Evolutionary conservation across 1,140 invertebrate genomes (phyloP), one percentile per base, ranked within the genome.

Genomic region (Saxidomus purpurata): DNA sequence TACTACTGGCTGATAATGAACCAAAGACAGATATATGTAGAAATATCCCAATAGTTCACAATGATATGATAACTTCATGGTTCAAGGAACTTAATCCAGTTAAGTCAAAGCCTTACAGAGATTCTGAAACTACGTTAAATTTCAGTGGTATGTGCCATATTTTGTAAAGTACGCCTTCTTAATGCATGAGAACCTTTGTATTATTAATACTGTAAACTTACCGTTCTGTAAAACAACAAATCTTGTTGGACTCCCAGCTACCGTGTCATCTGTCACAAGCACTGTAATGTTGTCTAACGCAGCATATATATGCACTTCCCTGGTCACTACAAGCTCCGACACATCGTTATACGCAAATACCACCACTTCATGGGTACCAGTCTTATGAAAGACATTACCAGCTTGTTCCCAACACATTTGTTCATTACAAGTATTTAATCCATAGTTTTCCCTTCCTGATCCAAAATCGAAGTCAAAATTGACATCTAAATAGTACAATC

Each of bases 391-490:
- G 8, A 69, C 28, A 74, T 67, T 15, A 25, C n/a, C 4, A 1
- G 43, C 28, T 19, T 52, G 1, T 15, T 11, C 67, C 0, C 11
- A 69, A 28, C 80, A 82, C 9, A 17, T 8, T 17, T 19, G n/a
- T 22, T 82, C 61, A 38, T 67, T 15, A 82, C 80, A 82, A 22
- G 36, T 22, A 55, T 55, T 55, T n/a, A 15, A 55, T 9, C 1
- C 40, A 31, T 79, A 34, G 25, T 79, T 49, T 34, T 28, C 40
- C 17, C 76, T 47, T 25, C 76, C 76, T 2, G 3, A 11, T 49
- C 76, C 76, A 34, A 79, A 79, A 55, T 79, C 76, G 49, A 79
- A 79, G 40, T 79, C 76, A 79, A 79, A 79, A 28, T 31, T 28
- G 49, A 52, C 76, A 28, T 52, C 11, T 79, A 79, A 38, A 52